phyloP scores from a whole-genome alignment of 2,888 invertebrate species.

The Drosophila demipolita region DNA sequence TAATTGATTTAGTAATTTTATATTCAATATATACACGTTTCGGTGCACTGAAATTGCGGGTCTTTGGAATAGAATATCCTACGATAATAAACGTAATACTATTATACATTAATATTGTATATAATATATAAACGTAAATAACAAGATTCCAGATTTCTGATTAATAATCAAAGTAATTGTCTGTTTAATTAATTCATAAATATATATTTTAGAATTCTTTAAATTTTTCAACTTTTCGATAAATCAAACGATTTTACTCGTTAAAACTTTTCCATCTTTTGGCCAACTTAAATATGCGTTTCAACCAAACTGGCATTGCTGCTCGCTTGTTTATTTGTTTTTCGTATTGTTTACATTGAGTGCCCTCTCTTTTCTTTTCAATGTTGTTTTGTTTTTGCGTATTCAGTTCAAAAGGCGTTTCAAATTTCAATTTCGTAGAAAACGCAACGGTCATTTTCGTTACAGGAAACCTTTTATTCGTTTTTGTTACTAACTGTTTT shows the following conservation, averaged over 20 bases:
- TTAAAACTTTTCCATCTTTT: neutral
- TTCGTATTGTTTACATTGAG: slow-evolving; percentile 18
- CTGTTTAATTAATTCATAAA: neutral
- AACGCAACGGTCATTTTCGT: slow-evolving; percentile 34
- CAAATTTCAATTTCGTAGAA: slow-evolving; percentile 56
- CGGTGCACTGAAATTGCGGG: neutral
- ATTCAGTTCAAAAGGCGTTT: slow-evolving; percentile 28
- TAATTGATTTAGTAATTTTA: slow-evolving; percentile 23
- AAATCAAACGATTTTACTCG: neutral
- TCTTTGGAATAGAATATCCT: neutral
- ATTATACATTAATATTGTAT: too few species aligned
- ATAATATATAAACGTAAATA: neutral
- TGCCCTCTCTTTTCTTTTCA: neutral
- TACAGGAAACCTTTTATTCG: slow-evolving; percentile 22
- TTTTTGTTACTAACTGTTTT: slow-evolving; percentile 10
- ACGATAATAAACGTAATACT: neutral
- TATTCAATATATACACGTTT: neutral
- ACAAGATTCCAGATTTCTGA: neutral
- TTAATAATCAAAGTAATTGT: neutral
- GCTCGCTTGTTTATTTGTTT: slow-evolving; percentile 12
- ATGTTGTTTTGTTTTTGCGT: neutral
- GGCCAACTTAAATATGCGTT: neutral
- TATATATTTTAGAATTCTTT: neutral
- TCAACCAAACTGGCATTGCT: slow-evolving; percentile 1
- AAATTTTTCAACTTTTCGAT: neutral